Base-by-base conservation (phyloP, 2,888 invertebrate genomes). In the Orthosia incerta region DNA sequence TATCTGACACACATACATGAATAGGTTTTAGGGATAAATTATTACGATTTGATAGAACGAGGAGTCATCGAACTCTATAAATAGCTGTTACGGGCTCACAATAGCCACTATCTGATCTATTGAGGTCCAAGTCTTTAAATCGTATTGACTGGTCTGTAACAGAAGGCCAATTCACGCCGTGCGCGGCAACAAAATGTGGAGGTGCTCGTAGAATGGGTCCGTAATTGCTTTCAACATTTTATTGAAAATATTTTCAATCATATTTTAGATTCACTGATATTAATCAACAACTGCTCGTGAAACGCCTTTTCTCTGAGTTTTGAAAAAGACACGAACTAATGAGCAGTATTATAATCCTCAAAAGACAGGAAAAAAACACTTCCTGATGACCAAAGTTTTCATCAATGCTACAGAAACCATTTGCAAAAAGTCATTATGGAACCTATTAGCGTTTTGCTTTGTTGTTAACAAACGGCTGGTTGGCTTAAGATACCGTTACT, bases 21-120 rank as follows among this genome's bases (percentile, higher is more conserved):
- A 87, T 81, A 81, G 83, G 75, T 84, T 86, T 81, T 78, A 80
- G 88, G 84, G 75, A 84, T 86, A 84, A 79, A 79, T 76, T 79
- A 83, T 82, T 81, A 87, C 85, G 83, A 87, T 90, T 90, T 89
- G 87, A 91, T 90, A 87, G 75, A 84, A 63, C 83, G 80, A 74
- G 78, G 86, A 91, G 93, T 92, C 93, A 90, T 90, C 89, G 93
- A 93, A 92, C 94, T 92, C 88, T 85, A 85, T 91, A 93, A 93
- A 93, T 92, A 88, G 90, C 89, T 89, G 85, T 88, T 90, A 87
- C 89, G 86, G 83, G 68, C 86, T 86, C 89, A 93, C 93, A 92
- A 94, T 93, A 82, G 88, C 75, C 86, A 86, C 88, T 89, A 93
- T 92, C 91, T 89, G 91, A 92, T 92, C 90, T 91, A 91, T 91